Percentiles rank a stretch among this genome's conserved stretches.
Conservation (phyloP, 2,797 vertebrate species). For the Fundulus diaphanus region DNA sequence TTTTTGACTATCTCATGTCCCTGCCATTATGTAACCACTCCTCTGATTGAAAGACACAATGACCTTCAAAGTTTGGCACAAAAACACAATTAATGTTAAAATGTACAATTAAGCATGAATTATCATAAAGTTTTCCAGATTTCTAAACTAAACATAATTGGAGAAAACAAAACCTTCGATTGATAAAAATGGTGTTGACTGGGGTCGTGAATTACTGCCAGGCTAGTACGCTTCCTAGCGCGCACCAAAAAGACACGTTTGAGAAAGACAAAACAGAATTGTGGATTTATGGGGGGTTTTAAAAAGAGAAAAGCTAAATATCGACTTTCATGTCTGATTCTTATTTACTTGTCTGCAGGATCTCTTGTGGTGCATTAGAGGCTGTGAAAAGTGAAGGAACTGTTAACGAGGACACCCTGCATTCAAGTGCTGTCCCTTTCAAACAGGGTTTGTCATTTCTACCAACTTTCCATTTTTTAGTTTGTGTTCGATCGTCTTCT, state of each 20-base stretch:
- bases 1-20: no score
- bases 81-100: background rate
- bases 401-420: slow-evolving; percentile 31
- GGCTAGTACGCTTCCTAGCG: background rate
- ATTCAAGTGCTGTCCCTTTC: background rate
- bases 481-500: background rate
- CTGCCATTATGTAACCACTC: background rate
- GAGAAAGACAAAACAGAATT: background rate
- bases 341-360: slow-evolving; percentile 50
- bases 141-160: background rate
- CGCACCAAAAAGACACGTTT: background rate
- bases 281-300: no score
- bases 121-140: background rate
- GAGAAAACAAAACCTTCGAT: background rate
- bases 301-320: no score
- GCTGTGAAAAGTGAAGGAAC: slow-evolving; percentile 8
- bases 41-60: background rate
- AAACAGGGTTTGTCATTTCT: slow-evolving; percentile 49
- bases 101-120: background rate
- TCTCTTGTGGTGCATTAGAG: slow-evolving; percentile 62
- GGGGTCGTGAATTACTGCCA: background rate
- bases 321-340: background rate
- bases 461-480: background rate
- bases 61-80: background rate
- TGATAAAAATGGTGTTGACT: background rate